Evolutionary conservation across 2,797 vertebrate genomes (phyloP).

Genomic region (Myripristis murdjan): DNA sequence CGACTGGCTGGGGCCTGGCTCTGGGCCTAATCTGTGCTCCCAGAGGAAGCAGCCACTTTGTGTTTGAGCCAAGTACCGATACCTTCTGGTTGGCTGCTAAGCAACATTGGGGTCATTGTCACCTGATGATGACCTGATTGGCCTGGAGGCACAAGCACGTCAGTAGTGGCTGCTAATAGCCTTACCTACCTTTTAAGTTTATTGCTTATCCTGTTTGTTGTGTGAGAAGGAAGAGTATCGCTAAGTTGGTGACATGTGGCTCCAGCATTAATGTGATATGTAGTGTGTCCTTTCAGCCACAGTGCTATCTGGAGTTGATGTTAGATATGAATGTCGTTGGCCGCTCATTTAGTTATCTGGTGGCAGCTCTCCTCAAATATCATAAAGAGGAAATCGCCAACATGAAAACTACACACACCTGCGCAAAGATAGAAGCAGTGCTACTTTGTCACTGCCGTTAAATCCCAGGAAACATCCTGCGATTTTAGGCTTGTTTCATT

Average conservation of each 20-base stretch:
- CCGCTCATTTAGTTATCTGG: background rate
- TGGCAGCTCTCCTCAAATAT: conserved; percentile 15
- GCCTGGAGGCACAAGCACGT: no score
- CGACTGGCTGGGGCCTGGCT: conserved; percentile 16
- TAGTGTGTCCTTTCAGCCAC: background rate
- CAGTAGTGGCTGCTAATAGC: background rate
- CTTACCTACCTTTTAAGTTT: background rate
- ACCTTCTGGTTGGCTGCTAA: conserved; percentile 21
- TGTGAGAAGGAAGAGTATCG: conserved; percentile 12
- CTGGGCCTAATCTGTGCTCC: background rate
- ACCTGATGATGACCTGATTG: conserved; percentile 16
- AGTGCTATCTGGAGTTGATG: conserved; percentile 43
- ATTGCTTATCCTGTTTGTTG: background rate
- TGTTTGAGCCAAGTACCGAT: conserved; percentile 7
- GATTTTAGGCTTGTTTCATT: no score
- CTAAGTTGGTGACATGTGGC: conserved; percentile 4
- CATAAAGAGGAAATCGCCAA: conserved; percentile 24
- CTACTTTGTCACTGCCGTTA: background rate
- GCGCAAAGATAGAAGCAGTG: background rate
- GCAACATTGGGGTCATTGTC: background rate
- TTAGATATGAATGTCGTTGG: conserved; percentile 8
- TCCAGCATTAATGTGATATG: background rate
- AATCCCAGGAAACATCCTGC: background rate
- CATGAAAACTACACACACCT: conserved; percentile 11
- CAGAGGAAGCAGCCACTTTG: background rate